Conservation (phyloP, 2,797 vertebrate species). For the Rhinella marina region DNA sequence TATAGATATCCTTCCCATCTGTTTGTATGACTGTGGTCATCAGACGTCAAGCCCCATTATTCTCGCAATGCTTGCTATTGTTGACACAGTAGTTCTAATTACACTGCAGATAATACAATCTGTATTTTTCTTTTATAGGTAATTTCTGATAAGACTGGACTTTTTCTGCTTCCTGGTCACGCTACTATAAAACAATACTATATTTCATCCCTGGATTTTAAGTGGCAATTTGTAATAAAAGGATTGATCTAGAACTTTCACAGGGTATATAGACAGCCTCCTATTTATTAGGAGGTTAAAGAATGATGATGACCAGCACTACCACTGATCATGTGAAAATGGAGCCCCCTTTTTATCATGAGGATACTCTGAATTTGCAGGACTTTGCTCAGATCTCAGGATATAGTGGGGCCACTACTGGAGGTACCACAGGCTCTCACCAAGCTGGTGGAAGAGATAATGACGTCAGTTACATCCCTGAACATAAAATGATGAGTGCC, state of each 20-base stretch:
- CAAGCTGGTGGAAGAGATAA: constrained; percentile 3
- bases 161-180: not conserved
- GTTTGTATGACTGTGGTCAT: not conserved
- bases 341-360: constrained; percentile 56
- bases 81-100: not conserved
- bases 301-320: constrained; percentile 58
- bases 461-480: constrained; percentile 30
- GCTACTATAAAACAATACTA: not conserved
- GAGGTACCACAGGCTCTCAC: not conserved
- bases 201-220: not conserved
- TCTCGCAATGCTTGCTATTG: not conserved
- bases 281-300: constrained; percentile 8
- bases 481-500: constrained; percentile 44
- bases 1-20: too few species aligned
- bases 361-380: constrained; percentile 52
- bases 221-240: not conserved
- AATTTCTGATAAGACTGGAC: constrained; percentile 11
- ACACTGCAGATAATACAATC: constrained; percentile 6
- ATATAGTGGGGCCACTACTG: constrained; percentile 25
- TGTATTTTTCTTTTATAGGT: constrained; percentile 48
- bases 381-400: constrained; percentile 51
- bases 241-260: not conserved
- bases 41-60: too few species aligned
- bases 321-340: constrained; percentile 60
- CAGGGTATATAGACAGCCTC: not conserved